Percentiles rank a stretch among this genome's conserved stretches.
phyloP scores from a whole-genome alignment of 2,797 vertebrate species.

The Acrocephalus scirpaceus region DNA sequence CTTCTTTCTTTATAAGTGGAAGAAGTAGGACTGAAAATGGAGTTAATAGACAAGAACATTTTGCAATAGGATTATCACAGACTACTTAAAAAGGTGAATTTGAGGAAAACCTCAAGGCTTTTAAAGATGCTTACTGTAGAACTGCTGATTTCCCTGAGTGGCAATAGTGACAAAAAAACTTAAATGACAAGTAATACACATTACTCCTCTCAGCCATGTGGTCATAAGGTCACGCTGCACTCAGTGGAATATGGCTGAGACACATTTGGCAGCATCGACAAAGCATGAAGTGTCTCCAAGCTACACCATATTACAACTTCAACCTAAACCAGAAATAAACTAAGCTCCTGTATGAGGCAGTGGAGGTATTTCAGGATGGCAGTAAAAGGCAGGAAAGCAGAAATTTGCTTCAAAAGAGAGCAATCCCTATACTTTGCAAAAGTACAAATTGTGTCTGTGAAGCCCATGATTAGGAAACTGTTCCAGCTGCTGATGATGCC shows the following conservation, averaged over 20 bases:
- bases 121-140: not conserved
- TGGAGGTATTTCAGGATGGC: constrained; percentile 16
- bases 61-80: constrained; percentile 10
- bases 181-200: not conserved
- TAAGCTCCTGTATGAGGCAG: not conserved
- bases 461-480: not conserved
- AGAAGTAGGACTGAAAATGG: not conserved
- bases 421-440: not conserved
- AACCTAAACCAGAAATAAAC: constrained; percentile 12
- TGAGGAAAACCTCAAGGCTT: constrained; percentile 55
- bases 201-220: not conserved
- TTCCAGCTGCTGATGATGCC: not conserved
- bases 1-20: not conserved
- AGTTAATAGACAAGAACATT: not conserved
- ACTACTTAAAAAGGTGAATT: constrained; percentile 30
- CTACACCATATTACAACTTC: not conserved
- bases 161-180: constrained; percentile 12
- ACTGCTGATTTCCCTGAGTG: constrained; percentile 40
- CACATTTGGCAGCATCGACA: constrained; percentile 7
- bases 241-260: not conserved
- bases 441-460: not conserved
- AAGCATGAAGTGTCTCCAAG: constrained; percentile 23
- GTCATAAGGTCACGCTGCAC: constrained; percentile 1
- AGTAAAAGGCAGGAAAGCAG: constrained; percentile 46
- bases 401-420: constrained; percentile 6